Evolutionary conservation across 2,797 vertebrate species (phyloP).

Genomic region (Podargus strigoides): DNA sequence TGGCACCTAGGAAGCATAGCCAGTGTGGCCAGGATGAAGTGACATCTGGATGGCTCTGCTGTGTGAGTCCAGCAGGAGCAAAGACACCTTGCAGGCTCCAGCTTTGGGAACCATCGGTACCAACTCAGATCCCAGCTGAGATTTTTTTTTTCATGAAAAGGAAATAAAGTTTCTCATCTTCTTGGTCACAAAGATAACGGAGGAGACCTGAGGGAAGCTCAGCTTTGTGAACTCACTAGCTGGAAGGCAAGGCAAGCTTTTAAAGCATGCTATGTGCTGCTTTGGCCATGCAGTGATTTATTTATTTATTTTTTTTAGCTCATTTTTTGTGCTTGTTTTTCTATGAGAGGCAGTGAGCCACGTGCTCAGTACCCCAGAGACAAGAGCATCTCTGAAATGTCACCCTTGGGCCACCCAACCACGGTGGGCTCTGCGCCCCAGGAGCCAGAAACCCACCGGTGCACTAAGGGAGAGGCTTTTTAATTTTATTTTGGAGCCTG

Average conservation of each 20-base stretch:
- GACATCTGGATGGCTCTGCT: neutral
- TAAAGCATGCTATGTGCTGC: neutral
- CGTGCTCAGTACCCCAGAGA: neutral
- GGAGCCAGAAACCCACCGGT: neutral
- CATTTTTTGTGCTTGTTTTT: neutral
- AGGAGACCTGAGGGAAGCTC: neutral
- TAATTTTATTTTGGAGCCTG: neutral
- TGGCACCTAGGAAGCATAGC: neutral
- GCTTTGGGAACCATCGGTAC: neutral
- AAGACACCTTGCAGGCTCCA: neutral
- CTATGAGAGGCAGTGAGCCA: neutral
- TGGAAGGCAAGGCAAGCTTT: neutral
- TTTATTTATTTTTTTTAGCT: neutral
- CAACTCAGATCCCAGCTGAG: neutral
- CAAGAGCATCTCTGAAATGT: neutral
- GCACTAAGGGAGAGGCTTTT: neutral
- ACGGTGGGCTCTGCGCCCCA: accelerated
- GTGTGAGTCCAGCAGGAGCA: neutral
- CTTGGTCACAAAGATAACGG: neutral
- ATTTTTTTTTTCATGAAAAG: too few species aligned
- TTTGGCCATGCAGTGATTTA: neutral
- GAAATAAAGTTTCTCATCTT: neutral
- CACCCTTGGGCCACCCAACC: neutral
- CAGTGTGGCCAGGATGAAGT: neutral
- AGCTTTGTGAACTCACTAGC: neutral